Evolutionary conservation across 2,797 vertebrate species (phyloP).

Genomic region (Falco biarmicus): DNA sequence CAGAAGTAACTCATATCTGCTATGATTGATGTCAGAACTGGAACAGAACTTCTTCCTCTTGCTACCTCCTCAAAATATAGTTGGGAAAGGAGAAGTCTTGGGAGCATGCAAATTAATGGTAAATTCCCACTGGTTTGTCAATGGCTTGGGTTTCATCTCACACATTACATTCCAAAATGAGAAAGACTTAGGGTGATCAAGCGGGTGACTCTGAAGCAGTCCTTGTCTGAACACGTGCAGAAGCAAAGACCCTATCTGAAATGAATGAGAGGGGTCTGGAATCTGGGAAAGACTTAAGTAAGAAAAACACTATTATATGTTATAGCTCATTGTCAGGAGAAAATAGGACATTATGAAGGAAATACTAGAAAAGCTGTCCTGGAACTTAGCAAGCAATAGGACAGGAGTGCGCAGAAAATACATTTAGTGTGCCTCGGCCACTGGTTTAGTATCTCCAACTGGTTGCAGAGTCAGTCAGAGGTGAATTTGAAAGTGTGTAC

Average conservation of each 20-base stretch:
- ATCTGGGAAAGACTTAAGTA: neutral
- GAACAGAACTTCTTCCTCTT: neutral
- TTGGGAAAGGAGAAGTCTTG: neutral
- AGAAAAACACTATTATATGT: neutral
- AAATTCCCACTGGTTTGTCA: neutral
- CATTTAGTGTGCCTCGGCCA: accelerated
- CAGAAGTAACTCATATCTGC: neutral
- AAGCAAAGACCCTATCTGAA: neutral
- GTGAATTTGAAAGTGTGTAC: neutral
- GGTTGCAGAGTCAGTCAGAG: neutral
- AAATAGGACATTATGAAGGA: neutral
- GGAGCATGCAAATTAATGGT: neutral
- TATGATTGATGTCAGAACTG: neutral
- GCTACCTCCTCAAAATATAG: neutral
- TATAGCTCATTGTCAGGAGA: neutral
- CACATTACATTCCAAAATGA: neutral
- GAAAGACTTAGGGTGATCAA: neutral
- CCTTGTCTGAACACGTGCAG: neutral
- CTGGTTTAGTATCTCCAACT: neutral
- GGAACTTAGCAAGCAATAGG: neutral
- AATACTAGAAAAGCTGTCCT: neutral
- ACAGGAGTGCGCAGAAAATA: neutral
- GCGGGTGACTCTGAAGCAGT: neutral
- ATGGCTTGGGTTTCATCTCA: neutral
- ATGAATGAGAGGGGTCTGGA: neutral